phyloP scores from a whole-genome alignment of 2,113 vertebrate species.

The Solea solea region DNA sequence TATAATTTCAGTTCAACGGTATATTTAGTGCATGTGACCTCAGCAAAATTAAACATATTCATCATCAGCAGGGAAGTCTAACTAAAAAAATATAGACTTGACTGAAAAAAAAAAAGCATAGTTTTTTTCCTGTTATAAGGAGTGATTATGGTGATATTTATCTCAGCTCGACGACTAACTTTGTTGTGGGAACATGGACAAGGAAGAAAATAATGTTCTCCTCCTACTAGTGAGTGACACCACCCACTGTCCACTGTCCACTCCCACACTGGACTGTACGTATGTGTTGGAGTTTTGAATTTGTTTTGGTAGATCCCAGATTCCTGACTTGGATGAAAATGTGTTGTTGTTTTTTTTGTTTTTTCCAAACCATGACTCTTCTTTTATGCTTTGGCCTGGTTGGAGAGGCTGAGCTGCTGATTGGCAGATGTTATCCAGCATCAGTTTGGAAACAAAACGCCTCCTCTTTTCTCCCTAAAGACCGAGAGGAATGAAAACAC shows the following conservation, averaged over 20 bases:
- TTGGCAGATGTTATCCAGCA: conserved; percentile 12
- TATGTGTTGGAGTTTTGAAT: not conserved
- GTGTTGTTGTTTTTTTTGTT: too few relatives aligned
- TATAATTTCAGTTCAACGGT: not conserved
- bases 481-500: conserved; percentile 58
- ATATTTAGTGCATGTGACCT: not conserved
- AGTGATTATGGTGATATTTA: conserved; percentile 10
- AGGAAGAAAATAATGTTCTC: conserved; percentile 11
- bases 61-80: too few relatives aligned
- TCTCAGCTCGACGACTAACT: conserved; percentile 4
- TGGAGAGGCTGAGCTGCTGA: conserved; percentile 19
- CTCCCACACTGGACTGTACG: not conserved
- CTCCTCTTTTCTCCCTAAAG: conserved; percentile 35
- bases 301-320: not conserved
- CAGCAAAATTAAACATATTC: not conserved
- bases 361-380: conserved; percentile 4
- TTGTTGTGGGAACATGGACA: not conserved
- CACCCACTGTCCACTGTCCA: not conserved
- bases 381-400: not conserved
- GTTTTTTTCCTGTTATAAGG: too few relatives aligned
- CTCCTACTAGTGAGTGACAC: conserved; percentile 10
- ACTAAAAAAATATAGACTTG: not conserved
- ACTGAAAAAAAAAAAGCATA: too few relatives aligned
- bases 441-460: conserved; percentile 17
- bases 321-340: not conserved